Evolutionary conservation across 2,888 invertebrate genomes (phyloP).

Genomic region (Rhagium mordax): DNA sequence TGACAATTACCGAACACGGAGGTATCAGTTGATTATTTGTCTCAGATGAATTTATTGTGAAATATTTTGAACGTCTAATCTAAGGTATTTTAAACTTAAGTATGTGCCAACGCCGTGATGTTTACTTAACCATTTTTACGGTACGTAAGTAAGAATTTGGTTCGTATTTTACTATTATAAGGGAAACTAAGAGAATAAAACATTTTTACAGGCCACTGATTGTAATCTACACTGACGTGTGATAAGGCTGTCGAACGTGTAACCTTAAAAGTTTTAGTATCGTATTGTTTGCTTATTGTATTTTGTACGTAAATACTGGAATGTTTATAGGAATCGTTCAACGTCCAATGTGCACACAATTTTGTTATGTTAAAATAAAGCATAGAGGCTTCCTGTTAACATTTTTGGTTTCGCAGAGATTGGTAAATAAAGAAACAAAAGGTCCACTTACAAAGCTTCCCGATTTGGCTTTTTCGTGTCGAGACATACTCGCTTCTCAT

Average conservation of each 20-base stretch:
- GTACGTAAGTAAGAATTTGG: background rate
- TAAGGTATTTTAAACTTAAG: background rate
- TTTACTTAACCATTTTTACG: background rate
- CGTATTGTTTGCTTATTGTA: no score
- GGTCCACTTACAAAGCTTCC: conserved; percentile 75
- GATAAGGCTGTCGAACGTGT: no score
- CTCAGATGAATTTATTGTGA: background rate
- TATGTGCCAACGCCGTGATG: background rate
- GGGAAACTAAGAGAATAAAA: background rate
- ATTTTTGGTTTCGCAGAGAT: background rate
- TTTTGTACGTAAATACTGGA: no score
- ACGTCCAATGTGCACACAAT: no score
- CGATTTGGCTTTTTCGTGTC: conserved; percentile 77
- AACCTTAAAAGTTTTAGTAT: no score
- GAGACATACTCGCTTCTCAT: conserved; percentile 70
- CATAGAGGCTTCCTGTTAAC: background rate
- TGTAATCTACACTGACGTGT: background rate
- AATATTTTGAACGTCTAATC: background rate
- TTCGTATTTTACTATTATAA: background rate
- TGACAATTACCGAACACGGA: background rate
- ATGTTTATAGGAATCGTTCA: no score
- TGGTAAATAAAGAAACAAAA: background rate
- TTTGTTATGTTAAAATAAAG: no score
- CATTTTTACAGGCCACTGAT: background rate
- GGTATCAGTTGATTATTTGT: conserved; percentile 17